Conservation (phyloP, 2,888 invertebrate species). For the Parasteatoda lunata region DNA sequence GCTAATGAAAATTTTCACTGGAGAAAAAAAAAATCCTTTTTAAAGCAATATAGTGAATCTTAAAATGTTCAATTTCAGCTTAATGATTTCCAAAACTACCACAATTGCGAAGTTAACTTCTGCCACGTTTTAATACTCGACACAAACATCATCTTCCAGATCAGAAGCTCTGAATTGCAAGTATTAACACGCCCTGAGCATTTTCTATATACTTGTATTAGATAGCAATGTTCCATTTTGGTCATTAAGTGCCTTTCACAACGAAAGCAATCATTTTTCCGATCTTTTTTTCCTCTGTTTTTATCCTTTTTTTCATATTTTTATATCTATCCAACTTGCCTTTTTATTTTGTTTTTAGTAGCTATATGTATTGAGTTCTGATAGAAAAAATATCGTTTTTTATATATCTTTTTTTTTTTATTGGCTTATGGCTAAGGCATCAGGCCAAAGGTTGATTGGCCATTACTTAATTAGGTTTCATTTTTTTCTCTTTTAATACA, state of each 20-base stretch:
- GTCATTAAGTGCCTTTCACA: constrained; percentile 51
- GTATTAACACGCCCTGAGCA: constrained; percentile 27
- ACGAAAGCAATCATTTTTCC: constrained; percentile 51
- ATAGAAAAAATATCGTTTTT: constrained; percentile 24
- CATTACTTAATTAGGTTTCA: constrained; percentile 61
- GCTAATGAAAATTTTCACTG: too few relatives aligned
- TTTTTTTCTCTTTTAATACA: neutral
- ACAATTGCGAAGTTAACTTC: neutral
- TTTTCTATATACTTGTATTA: constrained; percentile 22
- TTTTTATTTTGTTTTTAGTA: neutral
- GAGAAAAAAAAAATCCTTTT: too few relatives aligned
- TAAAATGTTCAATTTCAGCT: too few relatives aligned
- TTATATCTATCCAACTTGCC: neutral
- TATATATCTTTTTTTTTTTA: constrained; percentile 33
- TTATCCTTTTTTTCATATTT: constrained; percentile 27
- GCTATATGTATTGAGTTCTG: neutral
- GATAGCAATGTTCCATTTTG: constrained; percentile 52
- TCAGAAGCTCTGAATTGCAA: constrained; percentile 12
- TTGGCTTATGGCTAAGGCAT: neutral
- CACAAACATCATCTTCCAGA: neutral
- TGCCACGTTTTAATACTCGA: constrained; percentile 27
- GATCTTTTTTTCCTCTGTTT: constrained; percentile 9
- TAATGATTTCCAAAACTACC: too few relatives aligned
- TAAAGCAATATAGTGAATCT: too few relatives aligned
- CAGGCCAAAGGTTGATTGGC: constrained; percentile 31